Conservation (phyloP, 1,140 invertebrate species). For the Phocides pigmalion region DNA sequence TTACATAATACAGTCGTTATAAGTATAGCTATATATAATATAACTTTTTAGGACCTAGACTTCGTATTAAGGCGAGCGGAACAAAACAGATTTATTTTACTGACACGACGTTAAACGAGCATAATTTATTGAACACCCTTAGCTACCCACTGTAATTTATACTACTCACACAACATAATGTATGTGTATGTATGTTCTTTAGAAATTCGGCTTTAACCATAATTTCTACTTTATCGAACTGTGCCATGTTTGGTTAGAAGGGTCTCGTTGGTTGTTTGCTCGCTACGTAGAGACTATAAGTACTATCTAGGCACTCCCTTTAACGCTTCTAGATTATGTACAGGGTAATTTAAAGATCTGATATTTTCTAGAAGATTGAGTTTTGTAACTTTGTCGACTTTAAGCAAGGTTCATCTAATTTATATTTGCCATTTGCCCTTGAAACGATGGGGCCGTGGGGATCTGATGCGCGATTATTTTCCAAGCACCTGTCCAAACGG, state of each 20-base stretch:
- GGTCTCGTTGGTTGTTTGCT: constrained; percentile 17
- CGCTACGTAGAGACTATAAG: too few relatives aligned
- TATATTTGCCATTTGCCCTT: too few relatives aligned
- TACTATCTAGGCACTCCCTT: background rate
- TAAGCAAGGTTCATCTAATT: too few relatives aligned
- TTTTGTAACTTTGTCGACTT: too few relatives aligned
- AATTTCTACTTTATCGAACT: constrained; percentile 33
- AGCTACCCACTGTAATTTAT: constrained; percentile 28
- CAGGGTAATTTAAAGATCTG: too few relatives aligned
- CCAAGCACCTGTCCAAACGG: too few relatives aligned
- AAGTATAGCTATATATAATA: background rate
- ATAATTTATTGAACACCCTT: constrained; percentile 31
- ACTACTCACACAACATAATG: constrained; percentile 21
- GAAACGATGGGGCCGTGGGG: too few relatives aligned
- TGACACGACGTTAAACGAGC: constrained; percentile 28
- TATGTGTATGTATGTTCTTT: constrained; percentile 22
- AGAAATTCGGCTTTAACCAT: constrained; percentile 33
- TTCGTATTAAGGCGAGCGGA: constrained; percentile 7
- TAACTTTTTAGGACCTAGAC: background rate
- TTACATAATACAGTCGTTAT: too few relatives aligned
- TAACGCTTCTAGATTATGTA: constrained; percentile 18
- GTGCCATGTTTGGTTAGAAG: constrained; percentile 27
- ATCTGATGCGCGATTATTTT: too few relatives aligned
- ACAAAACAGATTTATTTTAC: constrained; percentile 25
- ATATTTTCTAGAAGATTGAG: too few relatives aligned